Evolutionary conservation across 2,888 invertebrate species (phyloP), one percentile per base, ranked within the genome.

Genomic region (Drosophila lutescens): DNA sequence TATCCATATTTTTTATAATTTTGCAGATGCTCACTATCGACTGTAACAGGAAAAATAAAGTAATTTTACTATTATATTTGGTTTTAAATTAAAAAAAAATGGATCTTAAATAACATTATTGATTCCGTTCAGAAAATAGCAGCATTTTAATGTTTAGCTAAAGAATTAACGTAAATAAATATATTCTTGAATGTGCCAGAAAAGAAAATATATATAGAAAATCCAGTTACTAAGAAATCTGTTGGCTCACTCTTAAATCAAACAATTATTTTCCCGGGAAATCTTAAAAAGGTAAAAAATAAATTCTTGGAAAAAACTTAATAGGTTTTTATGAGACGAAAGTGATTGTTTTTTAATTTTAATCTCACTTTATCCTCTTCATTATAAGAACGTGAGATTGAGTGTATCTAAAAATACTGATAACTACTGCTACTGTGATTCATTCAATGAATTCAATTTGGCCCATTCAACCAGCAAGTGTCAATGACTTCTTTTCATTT

Each of bases 401-500:
- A 6, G 17, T 12, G 13, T 38, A 32, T 30, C 30, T 13, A 2
- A 8, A 12, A 32, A 32, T n/a, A 2, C 20, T 13, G 46, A 59
- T 46, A 38, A 60, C 36, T 20, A 20, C 30, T 2, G 15, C 8
- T 61, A 38, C 15, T 47, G n/a, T 61, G 61, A 62, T 34, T 62
- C 40, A 62, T 40, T 47, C 10, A 13, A 38, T 23, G 9, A 15
- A 47, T 15, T 47, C 38, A n/a, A 61, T 61, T 36, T 44, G 30
- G 26, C 0, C 12, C 15, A 23, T 17, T 57, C 8, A 13, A 15
- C 5, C 43, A 13, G n/a, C n/a, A 17, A 57, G 15, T 15, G 59
- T 34, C 40, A 59, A 15, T 23, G 57, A 57, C 58, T 57, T 56
- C 12, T 59, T 58, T 38, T 43, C 41, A 59, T 15, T 59, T 59